Evolutionary conservation across 37 sponge, comb jelly and placozoan genomes (phyloP).

Genomic region (Beroe ovata): DNA sequence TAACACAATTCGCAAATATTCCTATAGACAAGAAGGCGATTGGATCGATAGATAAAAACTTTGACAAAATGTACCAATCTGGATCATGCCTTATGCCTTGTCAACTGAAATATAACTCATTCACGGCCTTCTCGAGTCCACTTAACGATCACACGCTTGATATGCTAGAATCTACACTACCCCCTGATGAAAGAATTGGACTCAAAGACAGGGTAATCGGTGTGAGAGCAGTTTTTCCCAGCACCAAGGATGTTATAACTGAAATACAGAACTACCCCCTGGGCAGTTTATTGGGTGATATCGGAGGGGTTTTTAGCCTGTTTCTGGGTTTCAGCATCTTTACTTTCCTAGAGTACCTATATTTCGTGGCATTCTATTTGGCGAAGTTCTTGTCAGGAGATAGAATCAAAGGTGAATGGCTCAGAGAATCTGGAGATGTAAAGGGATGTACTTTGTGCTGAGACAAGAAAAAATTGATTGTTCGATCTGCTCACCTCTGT

Average conservation of each 20-base stretch:
- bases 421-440: no score
- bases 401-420: conserved; percentile 6
- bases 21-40: neutral
- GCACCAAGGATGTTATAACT: neutral
- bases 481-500: neutral
- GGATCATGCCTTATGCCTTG: neutral
- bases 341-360: neutral
- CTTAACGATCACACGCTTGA: neutral
- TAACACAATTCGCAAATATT: neutral
- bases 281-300: neutral
- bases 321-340: conserved; percentile 36
- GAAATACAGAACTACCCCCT: neutral
- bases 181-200: neutral
- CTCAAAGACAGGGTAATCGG: neutral
- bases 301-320: neutral
- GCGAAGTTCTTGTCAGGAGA: neutral
- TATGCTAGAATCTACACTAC: neutral
- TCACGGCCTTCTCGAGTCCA: neutral
- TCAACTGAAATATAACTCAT: neutral
- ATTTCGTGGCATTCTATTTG: conserved; percentile 2
- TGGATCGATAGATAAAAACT: neutral
- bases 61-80: neutral
- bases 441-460: no score
- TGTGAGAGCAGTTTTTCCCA: neutral
- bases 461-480: neutral